Base-by-base conservation (phyloP, 2,797 vertebrate species). In the Tokudaia tokunoshimensis region DNA sequence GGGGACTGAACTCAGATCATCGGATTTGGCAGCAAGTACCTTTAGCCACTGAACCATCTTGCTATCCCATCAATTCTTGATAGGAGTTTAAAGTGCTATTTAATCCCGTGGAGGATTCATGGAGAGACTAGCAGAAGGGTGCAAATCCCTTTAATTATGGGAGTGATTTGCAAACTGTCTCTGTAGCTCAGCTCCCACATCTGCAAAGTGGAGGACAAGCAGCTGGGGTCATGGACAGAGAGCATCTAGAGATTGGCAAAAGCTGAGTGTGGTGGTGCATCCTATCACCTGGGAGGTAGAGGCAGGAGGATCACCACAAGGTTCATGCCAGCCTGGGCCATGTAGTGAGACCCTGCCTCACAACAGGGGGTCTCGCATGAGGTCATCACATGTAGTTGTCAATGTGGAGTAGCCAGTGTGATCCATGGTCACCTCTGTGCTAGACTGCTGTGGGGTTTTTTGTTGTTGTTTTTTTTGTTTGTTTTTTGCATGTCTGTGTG, bases 311-410 rank as follows among this genome's bases (percentile, higher is more conserved):
- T 57, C 24, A 31, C 3, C 52, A 19, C 24, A 47, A 34, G 52
- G 44, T 24, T 59, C 37, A 76, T 22, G 37, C 55, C 55, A 89
- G 37, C 41, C 52, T 47, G 72, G 55, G 72, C 26, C 41, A 61
- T 55, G 47, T 20, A 75, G 37, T 44, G 26, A 89, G 37, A 89
- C 37, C 55, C 55, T 34, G 41, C 17, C 52, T 75, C 72, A 89
- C 19, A 75, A 47, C 31, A 24, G 14, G 13, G 20, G 20, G 4
- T 24, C 29, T 61, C 20, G 12, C 13, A 75, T 29, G 41, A 92
- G 47, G 12, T n/a, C 0, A 78, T 63, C 24, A 78, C 9, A n/a
- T 0, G 0, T 1, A 31, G n/a, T 14, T 29, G 8, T 37, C 34
- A 52, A 29, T n/a, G 20, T 37, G 7, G 14, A 2, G 24, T 14